phyloP scores from a whole-genome alignment of 2,113 vertebrate genomes.

The Callorhinus ursinus region DNA sequence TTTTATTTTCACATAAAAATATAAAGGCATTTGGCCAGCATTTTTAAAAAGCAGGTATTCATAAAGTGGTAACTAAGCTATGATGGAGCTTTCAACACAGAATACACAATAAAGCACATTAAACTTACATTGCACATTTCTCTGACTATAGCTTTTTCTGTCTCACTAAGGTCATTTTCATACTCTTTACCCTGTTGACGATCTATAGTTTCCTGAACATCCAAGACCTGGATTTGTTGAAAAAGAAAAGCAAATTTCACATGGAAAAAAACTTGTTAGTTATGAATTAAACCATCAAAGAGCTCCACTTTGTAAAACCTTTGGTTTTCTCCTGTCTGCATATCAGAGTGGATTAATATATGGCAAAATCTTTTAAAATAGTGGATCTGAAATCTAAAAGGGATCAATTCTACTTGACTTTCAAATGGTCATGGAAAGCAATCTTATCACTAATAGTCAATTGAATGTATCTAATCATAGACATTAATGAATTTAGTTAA shows the following conservation, averaged over 20 bases:
- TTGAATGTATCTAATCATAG: background rate
- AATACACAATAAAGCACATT: constrained; percentile 76
- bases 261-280: constrained; percentile 74
- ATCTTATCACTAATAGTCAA: background rate
- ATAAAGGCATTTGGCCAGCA: constrained; percentile 60
- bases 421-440: constrained; percentile 23
- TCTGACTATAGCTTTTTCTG: constrained; percentile 81
- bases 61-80: constrained; percentile 66
- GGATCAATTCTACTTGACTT: constrained; percentile 29
- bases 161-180: constrained; percentile 79
- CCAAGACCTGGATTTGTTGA: constrained; percentile 78
- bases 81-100: constrained; percentile 72
- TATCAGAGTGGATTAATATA: constrained; percentile 47
- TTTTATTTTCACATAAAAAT: constrained; percentile 78
- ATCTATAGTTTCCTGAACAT: constrained; percentile 81
- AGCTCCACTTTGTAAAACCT: constrained; percentile 63
- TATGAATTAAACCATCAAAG: constrained; percentile 69
- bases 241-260: constrained; percentile 76
- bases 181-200: constrained; percentile 79
- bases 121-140: constrained; percentile 80
- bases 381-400: background rate
- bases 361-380: constrained; percentile 45
- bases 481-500: background rate
- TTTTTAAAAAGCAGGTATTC: constrained; percentile 66
- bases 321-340: constrained; percentile 62